Conservation (phyloP, 2,888 invertebrate genomes). For the Pristionchus japonicus region DNA sequence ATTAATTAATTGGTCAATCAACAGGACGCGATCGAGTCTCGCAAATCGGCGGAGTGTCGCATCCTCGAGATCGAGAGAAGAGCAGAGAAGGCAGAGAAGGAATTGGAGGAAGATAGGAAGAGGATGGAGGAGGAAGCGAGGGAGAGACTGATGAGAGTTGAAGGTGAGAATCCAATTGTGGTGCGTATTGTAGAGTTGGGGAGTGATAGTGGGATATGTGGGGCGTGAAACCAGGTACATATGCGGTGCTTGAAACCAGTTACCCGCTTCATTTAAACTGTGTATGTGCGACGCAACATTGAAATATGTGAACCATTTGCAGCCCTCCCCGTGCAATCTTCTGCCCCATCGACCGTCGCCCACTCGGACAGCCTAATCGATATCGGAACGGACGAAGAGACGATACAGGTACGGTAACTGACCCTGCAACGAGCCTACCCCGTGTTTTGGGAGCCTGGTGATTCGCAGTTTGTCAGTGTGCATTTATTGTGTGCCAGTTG, state of each 20-base stretch:
- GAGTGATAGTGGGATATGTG: neutral
- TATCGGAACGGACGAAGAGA: slow-evolving; percentile 20
- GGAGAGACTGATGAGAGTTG: slow-evolving; percentile 49
- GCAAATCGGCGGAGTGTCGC: slow-evolving; percentile 23
- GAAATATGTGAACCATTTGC: neutral
- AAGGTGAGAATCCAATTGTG: neutral
- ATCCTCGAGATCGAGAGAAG: slow-evolving; percentile 45
- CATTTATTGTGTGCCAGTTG: neutral
- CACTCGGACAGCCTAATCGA: slow-evolving; percentile 8
- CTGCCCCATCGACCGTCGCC: neutral
- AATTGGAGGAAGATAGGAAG: slow-evolving; percentile 35
- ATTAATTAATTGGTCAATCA: neutral
- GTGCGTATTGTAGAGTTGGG: neutral
- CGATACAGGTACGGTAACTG: neutral
- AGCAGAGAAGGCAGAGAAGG: slow-evolving; percentile 44
- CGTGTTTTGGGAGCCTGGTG: neutral
- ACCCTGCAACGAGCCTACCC: no score
- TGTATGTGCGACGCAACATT: no score
- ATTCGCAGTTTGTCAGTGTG: neutral
- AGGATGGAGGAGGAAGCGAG: slow-evolving; percentile 47
- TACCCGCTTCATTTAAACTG: no score
- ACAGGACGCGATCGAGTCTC: slow-evolving; percentile 39
- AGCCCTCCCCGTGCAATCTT: neutral
- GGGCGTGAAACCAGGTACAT: neutral
- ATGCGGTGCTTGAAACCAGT: neutral